Percentiles rank a stretch among this genome's conserved stretches.
These are phyloP conservation scores for Spermophilus dauricus DNA, from an alignment of 2,113 vertebrate species.

Conservation along the genomic window DNA sequence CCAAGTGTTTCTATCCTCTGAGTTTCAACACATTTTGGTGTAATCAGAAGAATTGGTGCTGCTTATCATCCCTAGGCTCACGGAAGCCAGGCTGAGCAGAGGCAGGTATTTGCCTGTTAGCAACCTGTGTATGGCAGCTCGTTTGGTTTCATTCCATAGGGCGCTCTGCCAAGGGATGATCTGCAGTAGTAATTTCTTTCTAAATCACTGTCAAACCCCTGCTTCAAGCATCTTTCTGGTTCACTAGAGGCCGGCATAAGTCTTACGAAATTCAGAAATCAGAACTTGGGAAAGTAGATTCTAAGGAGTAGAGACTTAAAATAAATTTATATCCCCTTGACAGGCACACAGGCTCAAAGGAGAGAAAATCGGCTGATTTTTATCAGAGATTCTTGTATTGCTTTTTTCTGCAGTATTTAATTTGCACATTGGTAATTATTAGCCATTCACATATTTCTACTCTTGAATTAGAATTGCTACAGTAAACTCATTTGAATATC, in stretches of 20 bases:
- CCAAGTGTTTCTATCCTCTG: background rate
- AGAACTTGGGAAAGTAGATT: slow-evolving; percentile 55
- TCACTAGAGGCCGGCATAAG: slow-evolving; percentile 46
- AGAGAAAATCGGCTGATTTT: slow-evolving; percentile 30
- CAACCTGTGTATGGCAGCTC: slow-evolving; percentile 56
- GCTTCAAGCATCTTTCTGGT: slow-evolving; percentile 60
- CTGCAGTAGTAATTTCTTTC: slow-evolving; percentile 54
- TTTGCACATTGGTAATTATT: slow-evolving; percentile 44
- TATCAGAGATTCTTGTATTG: slow-evolving; percentile 39
- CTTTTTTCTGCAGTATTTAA: slow-evolving; percentile 57
- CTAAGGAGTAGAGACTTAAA: slow-evolving; percentile 53
- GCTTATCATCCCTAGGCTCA: slow-evolving; percentile 2
- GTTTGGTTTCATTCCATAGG: slow-evolving; percentile 53
- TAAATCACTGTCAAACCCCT: slow-evolving; percentile 74
- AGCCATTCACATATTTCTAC: slow-evolving; percentile 36
- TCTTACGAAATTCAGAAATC: slow-evolving; percentile 66
- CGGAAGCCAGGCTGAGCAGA: background rate
- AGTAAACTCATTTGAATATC: slow-evolving; percentile 50
- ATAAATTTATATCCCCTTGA: slow-evolving; percentile 68
- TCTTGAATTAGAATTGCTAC: slow-evolving; percentile 7
- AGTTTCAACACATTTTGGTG: slow-evolving; percentile 46
- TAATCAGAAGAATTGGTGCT: slow-evolving; percentile 10
- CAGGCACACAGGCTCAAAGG: slow-evolving; percentile 45
- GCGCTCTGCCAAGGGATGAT: slow-evolving; percentile 72
- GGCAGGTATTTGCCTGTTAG: slow-evolving; percentile 71